Evolutionary conservation across 2,113 vertebrate genomes (phyloP).

Genomic region (Pica pica): DNA sequence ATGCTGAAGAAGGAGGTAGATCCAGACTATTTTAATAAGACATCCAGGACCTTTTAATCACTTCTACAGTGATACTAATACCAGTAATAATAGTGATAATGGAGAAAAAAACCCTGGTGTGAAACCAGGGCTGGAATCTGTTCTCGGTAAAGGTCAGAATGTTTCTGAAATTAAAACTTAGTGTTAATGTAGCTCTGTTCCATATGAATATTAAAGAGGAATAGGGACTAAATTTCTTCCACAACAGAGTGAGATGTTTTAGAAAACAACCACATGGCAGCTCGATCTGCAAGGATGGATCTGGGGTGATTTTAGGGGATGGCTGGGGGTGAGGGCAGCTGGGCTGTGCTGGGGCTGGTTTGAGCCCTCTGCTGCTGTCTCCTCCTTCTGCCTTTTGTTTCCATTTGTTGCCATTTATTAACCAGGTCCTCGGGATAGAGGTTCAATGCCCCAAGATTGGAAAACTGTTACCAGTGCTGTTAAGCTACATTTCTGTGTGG

Average conservation of each 20-base stretch:
- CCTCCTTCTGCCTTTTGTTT: background rate
- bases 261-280: background rate
- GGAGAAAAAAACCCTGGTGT: background rate
- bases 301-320: background rate
- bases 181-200: background rate
- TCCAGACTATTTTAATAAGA: background rate
- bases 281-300: background rate
- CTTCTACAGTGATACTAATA: conserved; percentile 9
- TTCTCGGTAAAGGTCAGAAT: conserved; percentile 22
- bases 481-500: background rate
- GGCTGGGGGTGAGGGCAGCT: background rate
- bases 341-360: background rate
- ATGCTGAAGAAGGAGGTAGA: background rate
- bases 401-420: background rate
- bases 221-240: background rate
- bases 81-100: conserved; percentile 24
- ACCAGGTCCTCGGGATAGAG: background rate
- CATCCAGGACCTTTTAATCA: conserved; percentile 18
- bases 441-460: background rate
- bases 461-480: background rate
- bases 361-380: background rate
- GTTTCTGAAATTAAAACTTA: conserved; percentile 50
- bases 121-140: conserved; percentile 2
- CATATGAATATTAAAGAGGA: conserved; percentile 42
- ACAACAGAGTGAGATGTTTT: background rate